A percentile compares a stretch with the other conserved stretches of the same genome.
These are phyloP conservation scores for Pogonocichla stellata DNA, from an alignment of 2,113 vertebrate species.

Conservation along the genomic window DNA sequence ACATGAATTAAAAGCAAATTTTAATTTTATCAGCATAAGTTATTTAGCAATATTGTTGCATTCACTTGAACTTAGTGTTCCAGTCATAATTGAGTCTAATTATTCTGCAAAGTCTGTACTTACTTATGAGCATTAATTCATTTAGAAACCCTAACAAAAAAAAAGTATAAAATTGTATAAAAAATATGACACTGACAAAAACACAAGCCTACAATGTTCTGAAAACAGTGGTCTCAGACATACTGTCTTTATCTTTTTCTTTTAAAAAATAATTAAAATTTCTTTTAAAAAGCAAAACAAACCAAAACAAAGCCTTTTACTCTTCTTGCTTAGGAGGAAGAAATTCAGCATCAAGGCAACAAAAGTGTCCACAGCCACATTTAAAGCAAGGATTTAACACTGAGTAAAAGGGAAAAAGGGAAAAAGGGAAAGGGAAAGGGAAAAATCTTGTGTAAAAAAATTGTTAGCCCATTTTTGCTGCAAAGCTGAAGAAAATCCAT, in stretches of 20 bases:
- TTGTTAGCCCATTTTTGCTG: background rate
- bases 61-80: background rate
- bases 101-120: background rate
- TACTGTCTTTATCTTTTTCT: background rate
- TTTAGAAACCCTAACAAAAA: background rate
- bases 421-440: background rate
- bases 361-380: background rate
- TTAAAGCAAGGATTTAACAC: background rate
- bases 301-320: background rate
- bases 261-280: background rate
- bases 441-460: background rate
- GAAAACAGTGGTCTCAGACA: background rate
- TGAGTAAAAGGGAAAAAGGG: background rate
- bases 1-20: background rate
- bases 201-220: background rate
- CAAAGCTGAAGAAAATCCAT: background rate
- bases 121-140: background rate
- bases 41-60: background rate
- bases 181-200: background rate
- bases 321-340: background rate
- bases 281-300: background rate
- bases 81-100: background rate
- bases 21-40: background rate
- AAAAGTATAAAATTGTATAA: background rate
- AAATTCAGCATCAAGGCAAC: background rate